phyloP scores from a whole-genome alignment of 2,888 invertebrate species.

The Biston betularia region DNA sequence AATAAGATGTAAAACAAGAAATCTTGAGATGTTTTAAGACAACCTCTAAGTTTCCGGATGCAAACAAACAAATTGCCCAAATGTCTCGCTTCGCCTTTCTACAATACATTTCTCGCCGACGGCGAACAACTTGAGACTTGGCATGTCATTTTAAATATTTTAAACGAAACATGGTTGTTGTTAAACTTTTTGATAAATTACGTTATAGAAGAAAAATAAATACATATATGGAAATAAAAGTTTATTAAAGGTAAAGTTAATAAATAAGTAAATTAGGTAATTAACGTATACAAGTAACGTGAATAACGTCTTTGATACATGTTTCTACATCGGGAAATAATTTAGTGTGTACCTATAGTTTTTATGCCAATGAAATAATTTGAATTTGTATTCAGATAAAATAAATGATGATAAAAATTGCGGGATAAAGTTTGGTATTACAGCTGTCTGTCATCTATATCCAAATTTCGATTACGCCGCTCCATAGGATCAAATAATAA shows the following conservation, averaged over 20 bases:
- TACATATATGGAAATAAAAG: background rate
- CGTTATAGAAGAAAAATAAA: constrained; percentile 11
- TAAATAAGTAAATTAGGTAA: background rate
- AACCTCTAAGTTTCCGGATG: constrained; percentile 60
- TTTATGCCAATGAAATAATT: no score
- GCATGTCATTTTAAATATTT: constrained; percentile 43
- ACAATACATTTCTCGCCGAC: constrained; percentile 50
- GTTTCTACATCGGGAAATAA: no score
- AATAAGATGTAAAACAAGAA: constrained; percentile 68
- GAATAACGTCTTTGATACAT: no score
- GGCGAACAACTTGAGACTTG: constrained; percentile 48
- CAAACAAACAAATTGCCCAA: constrained; percentile 68
- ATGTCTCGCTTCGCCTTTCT: constrained; percentile 53
- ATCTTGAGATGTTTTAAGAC: constrained; percentile 66
- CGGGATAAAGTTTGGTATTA: no score
- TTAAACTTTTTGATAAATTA: constrained; percentile 25
- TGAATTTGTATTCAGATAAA: no score
- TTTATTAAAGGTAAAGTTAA: background rate
- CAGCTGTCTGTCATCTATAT: no score
- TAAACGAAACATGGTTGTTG: constrained; percentile 18
- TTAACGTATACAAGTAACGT: no score
- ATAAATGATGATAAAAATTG: no score
- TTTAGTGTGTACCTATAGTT: no score
- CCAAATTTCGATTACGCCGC: no score
- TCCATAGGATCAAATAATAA: no score